Conservation (phyloP, 2,797 vertebrate species). For the Triplophysa yarkandensis region DNA sequence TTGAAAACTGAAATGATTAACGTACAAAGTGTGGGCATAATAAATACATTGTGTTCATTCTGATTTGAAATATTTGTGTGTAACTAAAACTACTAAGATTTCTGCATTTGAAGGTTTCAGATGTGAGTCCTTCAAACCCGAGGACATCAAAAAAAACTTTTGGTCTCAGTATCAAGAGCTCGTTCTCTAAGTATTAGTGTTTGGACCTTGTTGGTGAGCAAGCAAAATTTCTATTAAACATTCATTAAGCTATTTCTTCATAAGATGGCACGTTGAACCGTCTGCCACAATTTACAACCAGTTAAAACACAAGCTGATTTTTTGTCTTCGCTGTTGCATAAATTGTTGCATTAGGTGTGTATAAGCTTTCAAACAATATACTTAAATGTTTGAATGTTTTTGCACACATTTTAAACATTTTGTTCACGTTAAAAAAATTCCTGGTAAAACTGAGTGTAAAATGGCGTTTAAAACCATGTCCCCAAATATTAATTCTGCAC, state of each 20-base stretch:
- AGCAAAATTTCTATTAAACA: background rate
- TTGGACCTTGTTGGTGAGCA: background rate
- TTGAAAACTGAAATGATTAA: background rate
- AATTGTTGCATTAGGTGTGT: background rate
- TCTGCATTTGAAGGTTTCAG: constrained; percentile 41
- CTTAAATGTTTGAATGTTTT: background rate
- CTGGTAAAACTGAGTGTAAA: background rate
- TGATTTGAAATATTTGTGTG: background rate
- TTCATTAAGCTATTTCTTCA: background rate
- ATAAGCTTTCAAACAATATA: background rate
- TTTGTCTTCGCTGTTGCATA: no score
- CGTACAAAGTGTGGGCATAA: constrained; percentile 21
- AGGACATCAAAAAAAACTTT: constrained; percentile 56
- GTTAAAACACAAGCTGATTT: background rate
- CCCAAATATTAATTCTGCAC: background rate
- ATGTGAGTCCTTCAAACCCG: constrained; percentile 21
- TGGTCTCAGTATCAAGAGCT: constrained; percentile 70
- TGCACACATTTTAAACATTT: background rate
- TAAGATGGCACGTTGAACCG: background rate
- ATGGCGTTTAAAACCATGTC: background rate
- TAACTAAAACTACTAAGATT: background rate
- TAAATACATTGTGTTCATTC: background rate
- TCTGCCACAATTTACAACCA: background rate
- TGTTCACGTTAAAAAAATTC: background rate
- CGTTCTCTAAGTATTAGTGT: constrained; percentile 37